Evolutionary conservation across 2,797 vertebrate species (phyloP), one percentile per base, ranked within the genome.

Genomic region (Macroramphosus scolopax): DNA sequence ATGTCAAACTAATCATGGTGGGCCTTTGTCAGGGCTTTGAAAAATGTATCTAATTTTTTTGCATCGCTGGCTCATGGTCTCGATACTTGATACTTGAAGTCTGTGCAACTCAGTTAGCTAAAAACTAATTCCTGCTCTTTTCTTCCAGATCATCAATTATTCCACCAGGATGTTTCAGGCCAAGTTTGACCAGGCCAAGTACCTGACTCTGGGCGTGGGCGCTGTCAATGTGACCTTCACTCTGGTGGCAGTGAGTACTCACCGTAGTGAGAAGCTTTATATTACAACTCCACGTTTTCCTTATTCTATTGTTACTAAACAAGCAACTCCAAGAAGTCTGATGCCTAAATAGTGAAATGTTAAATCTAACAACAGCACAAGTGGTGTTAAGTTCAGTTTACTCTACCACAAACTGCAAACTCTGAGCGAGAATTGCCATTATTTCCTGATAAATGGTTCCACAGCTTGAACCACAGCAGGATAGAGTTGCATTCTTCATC

Each of bases 81-180:
- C n/a, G n/a, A n/a, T n/a, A n/a, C n/a, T n/a, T n/a, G n/a, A n/a
- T n/a, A n/a, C n/a, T n/a, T n/a, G n/a, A n/a, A n/a, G n/a, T n/a
- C n/a, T n/a, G n/a, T n/a, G 44, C 51, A 13, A 54, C 61, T 40
- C 32, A 47, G 24, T 33, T 17, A 37, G 11, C 9, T 30, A 0
- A 44, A 62, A 15, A 6, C 0, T 28, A 17, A 58, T 3, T 34
- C 2, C 34, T 17, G 37, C 22, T 44, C 26, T 59, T 43, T 43
- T 68, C 63, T 65, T 67, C 18, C 62, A 89, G 85, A 85, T 92
- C 63, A 90, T 88, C 32, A 92, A 86, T 62, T 87, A 82, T 64
- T 91, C 83, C 63, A 89, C 86, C 30, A 82, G 78, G 70, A 88
- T 78, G 83, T 83, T 89, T 62, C 78, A 84, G 30, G 69, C 77